phyloP scores from a whole-genome alignment of 2,797 vertebrate genomes.

The Ctenopoma multispine region DNA sequence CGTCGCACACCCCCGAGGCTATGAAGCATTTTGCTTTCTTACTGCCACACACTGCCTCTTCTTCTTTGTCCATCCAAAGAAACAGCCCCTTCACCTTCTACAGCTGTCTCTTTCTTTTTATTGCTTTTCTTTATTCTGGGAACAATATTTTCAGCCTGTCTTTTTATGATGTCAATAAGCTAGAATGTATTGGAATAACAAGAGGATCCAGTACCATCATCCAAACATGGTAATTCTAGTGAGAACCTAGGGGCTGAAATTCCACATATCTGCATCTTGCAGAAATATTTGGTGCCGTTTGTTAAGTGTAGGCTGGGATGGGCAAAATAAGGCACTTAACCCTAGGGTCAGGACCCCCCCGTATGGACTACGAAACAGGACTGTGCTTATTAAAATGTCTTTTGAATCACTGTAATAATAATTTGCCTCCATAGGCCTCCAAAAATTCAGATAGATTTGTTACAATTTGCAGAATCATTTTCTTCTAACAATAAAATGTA shows the following conservation, averaged over 20 bases:
- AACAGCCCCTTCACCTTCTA: slow-evolving; percentile 51
- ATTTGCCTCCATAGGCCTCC: background rate
- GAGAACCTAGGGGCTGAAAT: slow-evolving; percentile 8
- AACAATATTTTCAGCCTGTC: slow-evolving; percentile 30
- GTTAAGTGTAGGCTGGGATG: background rate
- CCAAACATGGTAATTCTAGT: slow-evolving; percentile 27
- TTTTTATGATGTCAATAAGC: slow-evolving; percentile 30
- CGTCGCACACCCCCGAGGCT: slow-evolving; percentile 64
- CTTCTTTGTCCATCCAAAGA: slow-evolving; percentile 64
- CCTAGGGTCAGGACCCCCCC: background rate
- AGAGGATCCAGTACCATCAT: slow-evolving; percentile 10
- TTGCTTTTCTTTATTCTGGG: slow-evolving; percentile 13
- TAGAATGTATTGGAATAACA: background rate
- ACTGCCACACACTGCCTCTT: slow-evolving; percentile 55
- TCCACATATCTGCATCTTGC: slow-evolving; percentile 2
- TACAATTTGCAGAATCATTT: background rate
- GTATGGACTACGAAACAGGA: background rate
- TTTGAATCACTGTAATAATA: background rate
- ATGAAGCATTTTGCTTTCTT: slow-evolving; percentile 69
- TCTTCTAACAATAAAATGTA: background rate
- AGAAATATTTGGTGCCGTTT: slow-evolving; percentile 12
- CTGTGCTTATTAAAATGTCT: background rate
- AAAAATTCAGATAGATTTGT: slow-evolving; percentile 12
- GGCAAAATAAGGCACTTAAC: slow-evolving; percentile 16
- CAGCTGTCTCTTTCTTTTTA: slow-evolving; percentile 49